Evolutionary conservation across 2,797 vertebrate genomes (phyloP).

Genomic region (Manis javanica): DNA sequence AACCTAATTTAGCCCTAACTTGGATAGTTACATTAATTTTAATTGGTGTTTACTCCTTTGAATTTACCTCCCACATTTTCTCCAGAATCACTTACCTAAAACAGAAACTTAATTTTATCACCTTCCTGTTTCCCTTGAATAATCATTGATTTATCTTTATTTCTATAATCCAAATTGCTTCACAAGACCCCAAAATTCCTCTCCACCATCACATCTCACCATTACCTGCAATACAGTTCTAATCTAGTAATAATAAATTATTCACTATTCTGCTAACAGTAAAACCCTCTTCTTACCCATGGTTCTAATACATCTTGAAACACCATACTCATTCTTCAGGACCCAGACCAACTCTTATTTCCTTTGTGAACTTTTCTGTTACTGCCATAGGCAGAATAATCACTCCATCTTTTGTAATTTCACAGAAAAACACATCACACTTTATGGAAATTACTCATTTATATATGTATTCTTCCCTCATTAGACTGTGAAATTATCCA

Average conservation of each 20-base stretch:
- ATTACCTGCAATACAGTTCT: neutral
- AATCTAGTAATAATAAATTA: neutral
- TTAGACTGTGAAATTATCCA: neutral
- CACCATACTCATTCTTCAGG: neutral
- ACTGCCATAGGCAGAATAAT: neutral
- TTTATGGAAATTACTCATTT: neutral
- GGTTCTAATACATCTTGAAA: neutral
- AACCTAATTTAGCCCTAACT: neutral
- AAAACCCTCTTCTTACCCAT: neutral
- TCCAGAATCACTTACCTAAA: neutral
- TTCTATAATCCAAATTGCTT: neutral
- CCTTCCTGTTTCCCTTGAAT: neutral
- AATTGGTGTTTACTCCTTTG: neutral
- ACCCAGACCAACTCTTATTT: neutral
- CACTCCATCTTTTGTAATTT: neutral
- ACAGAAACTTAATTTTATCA: neutral
- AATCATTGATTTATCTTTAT: neutral
- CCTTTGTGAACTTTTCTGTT: neutral
- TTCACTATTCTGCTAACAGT: neutral
- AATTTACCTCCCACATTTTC: neutral
- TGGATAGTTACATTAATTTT: neutral
- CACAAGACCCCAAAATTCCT: neutral
- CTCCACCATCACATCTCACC: neutral
- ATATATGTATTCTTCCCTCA: neutral
- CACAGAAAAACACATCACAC: neutral